Evolutionary conservation across 2,888 invertebrate species (phyloP).

Genomic region (Eupithecia centaureata): DNA sequence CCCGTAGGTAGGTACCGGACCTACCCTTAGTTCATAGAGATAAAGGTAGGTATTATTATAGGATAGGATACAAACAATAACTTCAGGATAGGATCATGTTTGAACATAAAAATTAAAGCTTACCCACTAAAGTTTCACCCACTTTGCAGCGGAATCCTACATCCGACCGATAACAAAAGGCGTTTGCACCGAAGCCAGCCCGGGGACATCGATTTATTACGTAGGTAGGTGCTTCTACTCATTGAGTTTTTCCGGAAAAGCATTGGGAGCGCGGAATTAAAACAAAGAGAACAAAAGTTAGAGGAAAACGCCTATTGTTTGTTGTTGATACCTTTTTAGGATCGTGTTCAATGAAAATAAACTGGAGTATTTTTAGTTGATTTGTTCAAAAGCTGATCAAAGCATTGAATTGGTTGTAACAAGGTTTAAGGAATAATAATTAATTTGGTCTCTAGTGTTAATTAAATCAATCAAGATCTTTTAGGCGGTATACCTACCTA

Average conservation of each 20-base stretch:
- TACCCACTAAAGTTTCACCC: constrained; percentile 27
- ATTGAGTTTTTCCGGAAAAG: constrained; percentile 32
- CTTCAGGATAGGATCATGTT: background rate
- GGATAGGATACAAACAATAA: no score
- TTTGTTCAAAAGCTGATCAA: constrained; percentile 3
- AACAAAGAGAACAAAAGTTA: constrained; percentile 29
- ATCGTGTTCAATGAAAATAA: constrained; percentile 18
- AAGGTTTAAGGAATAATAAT: background rate
- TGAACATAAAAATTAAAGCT: constrained; percentile 2
- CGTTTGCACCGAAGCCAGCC: constrained; percentile 43
- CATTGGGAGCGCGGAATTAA: constrained; percentile 28
- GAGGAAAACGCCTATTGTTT: constrained; percentile 31
- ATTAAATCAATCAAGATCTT: background rate
- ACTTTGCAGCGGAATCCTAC: constrained; percentile 17
- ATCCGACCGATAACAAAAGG: constrained; percentile 36
- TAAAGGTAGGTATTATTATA: no score
- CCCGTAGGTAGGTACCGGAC: background rate
- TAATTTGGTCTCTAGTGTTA: background rate
- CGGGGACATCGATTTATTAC: constrained; percentile 43
- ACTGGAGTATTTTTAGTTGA: constrained; percentile 9
- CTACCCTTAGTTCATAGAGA: no score
- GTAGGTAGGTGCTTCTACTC: constrained; percentile 27
- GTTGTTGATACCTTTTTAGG: constrained; percentile 27
- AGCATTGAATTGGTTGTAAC: constrained; percentile 1
- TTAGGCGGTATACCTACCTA: background rate